phyloP scores from a whole-genome alignment of 2,113 vertebrate species.

The Apeltes quadracus region DNA sequence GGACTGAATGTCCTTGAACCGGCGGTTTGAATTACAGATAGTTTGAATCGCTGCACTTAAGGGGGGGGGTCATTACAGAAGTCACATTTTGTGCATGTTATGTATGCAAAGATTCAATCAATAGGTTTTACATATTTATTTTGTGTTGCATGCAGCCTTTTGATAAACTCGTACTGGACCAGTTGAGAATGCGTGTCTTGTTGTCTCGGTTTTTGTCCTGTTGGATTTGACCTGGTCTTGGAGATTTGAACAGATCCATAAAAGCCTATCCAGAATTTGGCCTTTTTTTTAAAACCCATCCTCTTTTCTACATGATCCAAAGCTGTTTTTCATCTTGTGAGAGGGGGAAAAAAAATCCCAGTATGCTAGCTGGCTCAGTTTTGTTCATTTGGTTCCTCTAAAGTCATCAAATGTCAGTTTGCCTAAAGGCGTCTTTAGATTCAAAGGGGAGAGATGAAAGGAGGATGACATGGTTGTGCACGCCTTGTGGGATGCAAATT shows the following conservation, averaged over 20 bases:
- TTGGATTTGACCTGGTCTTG: neutral
- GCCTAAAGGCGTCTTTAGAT: constrained; percentile 55
- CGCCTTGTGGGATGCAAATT: constrained; percentile 52
- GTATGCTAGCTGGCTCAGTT: constrained; percentile 16
- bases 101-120: too few relatives aligned
- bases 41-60: too few relatives aligned
- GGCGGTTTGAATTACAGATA: too few relatives aligned
- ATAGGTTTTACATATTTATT: too few relatives aligned
- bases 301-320: neutral
- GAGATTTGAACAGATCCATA: neutral
- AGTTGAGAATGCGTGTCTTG: neutral
- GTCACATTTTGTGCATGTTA: neutral
- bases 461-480: constrained; percentile 45
- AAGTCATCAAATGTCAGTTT: constrained; percentile 44
- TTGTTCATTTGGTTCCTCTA: constrained; percentile 23
- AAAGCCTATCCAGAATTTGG: neutral
- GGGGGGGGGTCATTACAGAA: neutral
- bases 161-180: neutral
- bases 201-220: neutral
- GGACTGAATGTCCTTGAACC: too few relatives aligned
- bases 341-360: constrained; percentile 30
- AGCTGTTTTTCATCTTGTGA: constrained; percentile 20
- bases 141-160: constrained; percentile 8
- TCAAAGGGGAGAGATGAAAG: constrained; percentile 58
- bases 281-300: neutral